A percentile compares a stretch with the other conserved stretches of the same genome.
Conservation (phyloP, 2,888 invertebrate species). For the Euplexia lucipara region DNA sequence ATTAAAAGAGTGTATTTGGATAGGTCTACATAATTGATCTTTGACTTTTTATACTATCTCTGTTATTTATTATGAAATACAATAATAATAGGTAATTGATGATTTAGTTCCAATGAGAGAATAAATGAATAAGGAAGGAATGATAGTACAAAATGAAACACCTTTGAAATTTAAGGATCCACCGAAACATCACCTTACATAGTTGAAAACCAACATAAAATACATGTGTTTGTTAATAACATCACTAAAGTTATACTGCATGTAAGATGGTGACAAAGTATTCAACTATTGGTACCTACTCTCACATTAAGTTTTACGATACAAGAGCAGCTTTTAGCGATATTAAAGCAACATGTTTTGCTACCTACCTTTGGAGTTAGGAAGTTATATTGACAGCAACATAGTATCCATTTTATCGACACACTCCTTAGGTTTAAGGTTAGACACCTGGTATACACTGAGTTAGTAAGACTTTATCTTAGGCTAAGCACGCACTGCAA, state of each 20-base stretch:
- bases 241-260: constrained; percentile 16
- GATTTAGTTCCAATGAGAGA: too few relatives aligned
- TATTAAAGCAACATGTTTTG: constrained; percentile 29
- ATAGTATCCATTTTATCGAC: constrained; percentile 24
- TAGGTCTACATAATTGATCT: too few relatives aligned
- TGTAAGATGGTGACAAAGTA: constrained; percentile 35
- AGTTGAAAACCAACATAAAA: constrained; percentile 8
- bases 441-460: background rate
- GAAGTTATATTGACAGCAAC: constrained; percentile 25
- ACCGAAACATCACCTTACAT: too few relatives aligned
- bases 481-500: too few relatives aligned
- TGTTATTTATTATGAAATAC: too few relatives aligned
- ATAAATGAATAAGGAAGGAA: too few relatives aligned
- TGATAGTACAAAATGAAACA: too few relatives aligned
- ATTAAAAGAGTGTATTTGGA: too few relatives aligned
- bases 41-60: too few relatives aligned
- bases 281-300: constrained; percentile 16
- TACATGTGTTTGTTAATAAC: background rate
- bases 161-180: too few relatives aligned
- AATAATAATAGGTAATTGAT: too few relatives aligned
- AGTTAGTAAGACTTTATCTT: background rate
- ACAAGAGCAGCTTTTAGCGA: constrained; percentile 46
- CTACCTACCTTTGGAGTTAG: constrained; percentile 14
- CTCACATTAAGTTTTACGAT: constrained; percentile 36
- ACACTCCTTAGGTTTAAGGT: background rate